Percentiles rank a stretch among this genome's conserved stretches.
Conservation (phyloP, 2,888 invertebrate species). For the Drosophila limbata region DNA sequence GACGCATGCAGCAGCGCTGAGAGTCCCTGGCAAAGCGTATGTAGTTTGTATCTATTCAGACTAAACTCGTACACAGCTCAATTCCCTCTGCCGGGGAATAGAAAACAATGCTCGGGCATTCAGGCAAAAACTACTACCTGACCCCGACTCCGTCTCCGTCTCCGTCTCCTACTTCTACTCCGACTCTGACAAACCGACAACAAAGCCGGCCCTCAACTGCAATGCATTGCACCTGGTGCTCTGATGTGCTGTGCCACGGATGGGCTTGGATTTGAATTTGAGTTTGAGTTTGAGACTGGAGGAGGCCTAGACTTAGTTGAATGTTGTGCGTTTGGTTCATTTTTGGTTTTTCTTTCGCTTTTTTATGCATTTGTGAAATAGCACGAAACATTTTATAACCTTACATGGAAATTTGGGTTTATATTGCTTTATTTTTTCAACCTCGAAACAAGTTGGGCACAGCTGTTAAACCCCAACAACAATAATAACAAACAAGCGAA, state of each 20-base stretch:
- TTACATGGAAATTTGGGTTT: constrained; percentile 71
- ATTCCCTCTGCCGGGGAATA: constrained; percentile 46
- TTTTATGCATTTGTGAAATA: constrained; percentile 78
- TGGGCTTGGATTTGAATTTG: constrained; percentile 30
- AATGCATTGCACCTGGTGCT: constrained; percentile 73
- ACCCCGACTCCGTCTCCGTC: constrained; percentile 56
- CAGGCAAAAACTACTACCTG: constrained; percentile 72
- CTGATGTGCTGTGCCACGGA: constrained; percentile 32
- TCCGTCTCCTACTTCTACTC: constrained; percentile 42
- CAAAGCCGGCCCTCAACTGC: constrained; percentile 54
- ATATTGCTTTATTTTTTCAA: constrained; percentile 68
- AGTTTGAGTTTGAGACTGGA: constrained; percentile 11
- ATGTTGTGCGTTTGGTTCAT: constrained; percentile 10
- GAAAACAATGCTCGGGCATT: constrained; percentile 71
- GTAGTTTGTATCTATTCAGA: constrained; percentile 20
- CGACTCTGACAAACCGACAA: no score
- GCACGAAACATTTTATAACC: constrained; percentile 75
- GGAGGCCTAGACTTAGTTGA: constrained; percentile 36
- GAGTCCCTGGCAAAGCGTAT: constrained; percentile 18
- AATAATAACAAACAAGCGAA: constrained; percentile 38
- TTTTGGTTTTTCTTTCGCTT: constrained; percentile 3
- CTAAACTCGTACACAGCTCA: constrained; percentile 30
- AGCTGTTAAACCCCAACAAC: constrained; percentile 49
- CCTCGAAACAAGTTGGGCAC: constrained; percentile 65
- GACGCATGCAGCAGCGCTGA: constrained; percentile 64